These are phyloP conservation scores for Gymnosoma rotundatum DNA, from an alignment of 2,888 invertebrate genomes.

Conservation along the genomic window DNA sequence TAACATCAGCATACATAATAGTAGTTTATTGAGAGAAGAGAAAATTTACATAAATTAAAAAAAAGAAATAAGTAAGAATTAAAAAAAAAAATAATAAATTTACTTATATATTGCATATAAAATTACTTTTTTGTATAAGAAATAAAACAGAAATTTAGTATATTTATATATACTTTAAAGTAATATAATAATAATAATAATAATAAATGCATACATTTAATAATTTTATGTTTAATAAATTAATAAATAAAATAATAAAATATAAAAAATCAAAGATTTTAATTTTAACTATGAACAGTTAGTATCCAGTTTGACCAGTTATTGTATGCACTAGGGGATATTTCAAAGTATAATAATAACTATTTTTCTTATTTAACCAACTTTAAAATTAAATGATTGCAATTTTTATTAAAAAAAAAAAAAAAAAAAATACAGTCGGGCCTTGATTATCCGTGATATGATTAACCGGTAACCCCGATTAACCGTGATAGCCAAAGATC, in stretches of 20 bases:
- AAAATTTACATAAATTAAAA: slow-evolving; percentile 36
- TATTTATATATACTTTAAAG: slow-evolving; percentile 73
- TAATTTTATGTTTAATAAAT: slow-evolving; percentile 74
- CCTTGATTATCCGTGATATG: too few relatives aligned
- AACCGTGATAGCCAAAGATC: too few relatives aligned
- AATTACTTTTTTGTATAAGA: slow-evolving; percentile 67
- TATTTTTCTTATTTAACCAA: too few relatives aligned
- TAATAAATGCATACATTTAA: slow-evolving; percentile 73
- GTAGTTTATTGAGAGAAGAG: slow-evolving; percentile 25
- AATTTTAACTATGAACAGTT: not conserved
- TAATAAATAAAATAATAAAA: slow-evolving; percentile 74
- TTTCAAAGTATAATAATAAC: too few relatives aligned
- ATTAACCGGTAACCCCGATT: too few relatives aligned
- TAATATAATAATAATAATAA: slow-evolving; percentile 73
- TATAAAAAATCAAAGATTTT: slow-evolving; percentile 60
- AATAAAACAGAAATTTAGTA: slow-evolving; percentile 70
- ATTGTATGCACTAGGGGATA: too few relatives aligned
- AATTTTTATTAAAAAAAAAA: too few relatives aligned
- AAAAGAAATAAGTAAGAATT: slow-evolving; percentile 27
- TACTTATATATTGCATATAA: slow-evolving; percentile 67
- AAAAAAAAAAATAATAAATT: slow-evolving; percentile 44
- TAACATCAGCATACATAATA: slow-evolving; percentile 17
- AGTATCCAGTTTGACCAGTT: too few relatives aligned
- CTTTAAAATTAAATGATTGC: too few relatives aligned
- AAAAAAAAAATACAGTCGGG: too few relatives aligned